phyloP scores from a whole-genome alignment of 2,113 vertebrate species.

The Calyptomena viridis region DNA sequence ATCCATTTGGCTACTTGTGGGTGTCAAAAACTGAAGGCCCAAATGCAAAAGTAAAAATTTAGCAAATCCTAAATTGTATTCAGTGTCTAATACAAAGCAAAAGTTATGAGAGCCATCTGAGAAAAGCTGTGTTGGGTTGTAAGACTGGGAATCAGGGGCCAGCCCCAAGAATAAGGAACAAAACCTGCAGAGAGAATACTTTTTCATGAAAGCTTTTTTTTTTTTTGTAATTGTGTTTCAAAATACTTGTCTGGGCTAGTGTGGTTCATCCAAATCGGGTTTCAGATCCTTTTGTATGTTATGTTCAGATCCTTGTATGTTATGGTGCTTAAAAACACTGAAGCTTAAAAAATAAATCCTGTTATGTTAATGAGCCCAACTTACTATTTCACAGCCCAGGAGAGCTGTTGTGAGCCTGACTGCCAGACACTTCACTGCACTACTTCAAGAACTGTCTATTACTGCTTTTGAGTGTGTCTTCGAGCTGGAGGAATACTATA shows the following conservation, averaged over 20 bases:
- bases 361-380: background rate
- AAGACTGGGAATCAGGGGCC: background rate
- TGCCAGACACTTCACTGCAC: background rate
- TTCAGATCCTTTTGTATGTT: background rate
- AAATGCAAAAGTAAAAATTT: background rate
- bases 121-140: background rate
- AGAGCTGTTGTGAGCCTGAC: background rate
- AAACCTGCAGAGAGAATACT: background rate
- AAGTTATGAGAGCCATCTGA: background rate
- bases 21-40: background rate
- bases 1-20: background rate
- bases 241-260: background rate
- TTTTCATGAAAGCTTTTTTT: background rate
- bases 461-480: rapidly evolving
- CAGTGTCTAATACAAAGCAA: rapidly evolving
- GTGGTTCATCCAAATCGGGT: background rate
- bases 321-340: background rate
- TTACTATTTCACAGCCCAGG: background rate
- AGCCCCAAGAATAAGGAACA: background rate
- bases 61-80: background rate
- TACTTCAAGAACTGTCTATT: background rate
- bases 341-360: background rate
- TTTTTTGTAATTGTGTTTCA: background rate
- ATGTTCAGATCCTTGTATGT: too few species aligned
- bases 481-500: rapidly evolving